Conservation (phyloP, 2,888 invertebrate species). For the Drosophila rubida region DNA sequence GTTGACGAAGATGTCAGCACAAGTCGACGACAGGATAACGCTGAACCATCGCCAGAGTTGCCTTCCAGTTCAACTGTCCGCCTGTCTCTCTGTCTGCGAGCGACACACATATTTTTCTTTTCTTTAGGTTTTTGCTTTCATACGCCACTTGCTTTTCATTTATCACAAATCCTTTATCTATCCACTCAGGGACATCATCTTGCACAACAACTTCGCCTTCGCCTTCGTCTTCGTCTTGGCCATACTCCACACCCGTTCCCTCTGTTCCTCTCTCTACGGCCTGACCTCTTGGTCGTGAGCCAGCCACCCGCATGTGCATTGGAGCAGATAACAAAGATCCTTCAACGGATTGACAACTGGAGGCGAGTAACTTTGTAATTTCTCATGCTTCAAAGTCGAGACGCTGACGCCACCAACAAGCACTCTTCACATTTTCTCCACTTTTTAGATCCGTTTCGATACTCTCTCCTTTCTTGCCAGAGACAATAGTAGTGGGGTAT, state of each 20-base stretch:
- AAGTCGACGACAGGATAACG: constrained; percentile 48
- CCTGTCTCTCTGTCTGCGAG: constrained; percentile 11
- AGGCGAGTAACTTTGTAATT: constrained; percentile 77
- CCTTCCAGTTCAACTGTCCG: neutral
- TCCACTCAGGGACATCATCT: constrained; percentile 74
- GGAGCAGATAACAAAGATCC: constrained; percentile 83
- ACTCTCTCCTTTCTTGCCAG: neutral
- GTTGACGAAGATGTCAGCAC: constrained; percentile 67
- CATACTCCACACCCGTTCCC: constrained; percentile 3
- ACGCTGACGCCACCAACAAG: constrained; percentile 54
- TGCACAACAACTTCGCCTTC: constrained; percentile 54
- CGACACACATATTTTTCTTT: constrained; percentile 59
- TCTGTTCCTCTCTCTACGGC: neutral
- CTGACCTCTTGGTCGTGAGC: constrained; percentile 20
- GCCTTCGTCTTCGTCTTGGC: constrained; percentile 40
- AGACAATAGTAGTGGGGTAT: constrained; percentile 2
- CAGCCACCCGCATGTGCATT: constrained; percentile 78
- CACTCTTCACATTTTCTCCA: constrained; percentile 45
- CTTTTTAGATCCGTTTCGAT: constrained; percentile 33
- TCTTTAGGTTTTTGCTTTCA: constrained; percentile 64
- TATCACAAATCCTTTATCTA: constrained; percentile 80
- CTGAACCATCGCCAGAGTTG: constrained; percentile 20
- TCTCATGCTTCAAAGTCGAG: constrained; percentile 63
- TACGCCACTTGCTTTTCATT: constrained; percentile 78
- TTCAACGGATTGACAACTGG: constrained; percentile 81